phyloP scores from a whole-genome alignment of 2,797 vertebrate species.

The Sebastes hubbsi region DNA sequence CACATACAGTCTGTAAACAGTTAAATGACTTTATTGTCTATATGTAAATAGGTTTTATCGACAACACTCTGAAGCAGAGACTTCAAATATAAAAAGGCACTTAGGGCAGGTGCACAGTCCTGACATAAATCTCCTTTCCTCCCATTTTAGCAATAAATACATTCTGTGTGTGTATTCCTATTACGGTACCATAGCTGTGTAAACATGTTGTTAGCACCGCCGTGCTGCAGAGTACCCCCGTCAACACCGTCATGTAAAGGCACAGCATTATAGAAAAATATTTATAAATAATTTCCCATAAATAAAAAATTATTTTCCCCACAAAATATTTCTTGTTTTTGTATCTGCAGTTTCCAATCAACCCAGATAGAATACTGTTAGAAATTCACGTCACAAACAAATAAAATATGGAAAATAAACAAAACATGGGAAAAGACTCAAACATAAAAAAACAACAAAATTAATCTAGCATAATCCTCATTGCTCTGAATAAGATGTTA shows the following conservation, averaged over 20 bases:
- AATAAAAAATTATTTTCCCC: conserved; percentile 59
- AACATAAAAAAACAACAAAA: not conserved
- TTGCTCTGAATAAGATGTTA: not conserved
- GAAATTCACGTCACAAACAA: conserved; percentile 39
- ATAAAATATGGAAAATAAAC: conserved; percentile 45
- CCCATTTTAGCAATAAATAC: conserved; percentile 74
- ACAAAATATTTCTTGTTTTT: conserved; percentile 29
- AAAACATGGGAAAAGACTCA: conserved; percentile 14
- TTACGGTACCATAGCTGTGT: conserved; percentile 65
- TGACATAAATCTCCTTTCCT: conserved; percentile 40
- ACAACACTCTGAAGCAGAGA: conserved; percentile 48
- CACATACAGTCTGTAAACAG: conserved; percentile 47
- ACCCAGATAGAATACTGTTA: conserved; percentile 30
- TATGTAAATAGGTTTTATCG: conserved; percentile 47
- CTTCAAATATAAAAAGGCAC: conserved; percentile 73
- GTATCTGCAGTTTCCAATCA: conserved; percentile 39
- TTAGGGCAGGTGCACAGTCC: conserved; percentile 51
- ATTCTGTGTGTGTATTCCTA: conserved; percentile 49
- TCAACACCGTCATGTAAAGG: conserved; percentile 50
- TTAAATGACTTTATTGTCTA: conserved; percentile 33
- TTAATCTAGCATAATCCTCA: not conserved
- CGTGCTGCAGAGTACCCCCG: conserved; percentile 28
- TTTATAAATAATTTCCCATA: conserved; percentile 77
- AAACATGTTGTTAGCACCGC: conserved; percentile 74
- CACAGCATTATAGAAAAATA: conserved; percentile 65